Evolutionary conservation across 2,888 invertebrate species (phyloP).

Genomic region (Hydrotaea diabolus): DNA sequence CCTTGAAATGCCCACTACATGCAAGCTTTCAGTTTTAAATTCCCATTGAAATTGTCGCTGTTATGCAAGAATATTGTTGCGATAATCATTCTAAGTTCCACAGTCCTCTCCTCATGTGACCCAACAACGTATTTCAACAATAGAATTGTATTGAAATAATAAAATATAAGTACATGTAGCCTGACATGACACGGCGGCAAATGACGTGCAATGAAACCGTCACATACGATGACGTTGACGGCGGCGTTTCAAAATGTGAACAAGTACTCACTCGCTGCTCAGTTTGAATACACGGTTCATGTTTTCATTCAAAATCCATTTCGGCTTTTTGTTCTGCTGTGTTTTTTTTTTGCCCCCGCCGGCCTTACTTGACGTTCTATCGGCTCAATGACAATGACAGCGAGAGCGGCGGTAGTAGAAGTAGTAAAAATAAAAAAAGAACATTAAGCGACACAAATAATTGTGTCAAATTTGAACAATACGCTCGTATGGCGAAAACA

Average conservation of each 20-base stretch:
- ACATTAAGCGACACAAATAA: slow-evolving; percentile 32
- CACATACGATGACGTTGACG: background rate
- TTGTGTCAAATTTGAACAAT: slow-evolving; percentile 30
- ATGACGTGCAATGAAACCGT: slow-evolving; percentile 37
- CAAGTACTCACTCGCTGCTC: background rate
- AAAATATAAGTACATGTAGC: slow-evolving; percentile 28
- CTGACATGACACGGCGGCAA: slow-evolving; percentile 44
- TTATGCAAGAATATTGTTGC: background rate
- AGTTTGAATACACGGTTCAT: background rate
- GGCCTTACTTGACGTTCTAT: background rate
- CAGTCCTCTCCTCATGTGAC: background rate
- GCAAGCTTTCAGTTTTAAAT: background rate
- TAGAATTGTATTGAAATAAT: slow-evolving; percentile 15
- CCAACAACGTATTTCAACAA: background rate
- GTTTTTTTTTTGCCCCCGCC: background rate
- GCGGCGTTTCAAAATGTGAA: background rate
- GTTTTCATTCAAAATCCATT: background rate
- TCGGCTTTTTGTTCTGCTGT: background rate
- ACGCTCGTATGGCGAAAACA: background rate
- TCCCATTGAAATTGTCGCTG: background rate
- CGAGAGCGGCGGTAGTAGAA: background rate
- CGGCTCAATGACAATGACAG: slow-evolving; percentile 37
- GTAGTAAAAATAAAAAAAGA: background rate
- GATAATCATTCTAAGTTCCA: background rate
- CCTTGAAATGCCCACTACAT: background rate